Evolutionary conservation across 2,113 vertebrate species (phyloP).

Genomic region (Triplophysa rosa): DNA sequence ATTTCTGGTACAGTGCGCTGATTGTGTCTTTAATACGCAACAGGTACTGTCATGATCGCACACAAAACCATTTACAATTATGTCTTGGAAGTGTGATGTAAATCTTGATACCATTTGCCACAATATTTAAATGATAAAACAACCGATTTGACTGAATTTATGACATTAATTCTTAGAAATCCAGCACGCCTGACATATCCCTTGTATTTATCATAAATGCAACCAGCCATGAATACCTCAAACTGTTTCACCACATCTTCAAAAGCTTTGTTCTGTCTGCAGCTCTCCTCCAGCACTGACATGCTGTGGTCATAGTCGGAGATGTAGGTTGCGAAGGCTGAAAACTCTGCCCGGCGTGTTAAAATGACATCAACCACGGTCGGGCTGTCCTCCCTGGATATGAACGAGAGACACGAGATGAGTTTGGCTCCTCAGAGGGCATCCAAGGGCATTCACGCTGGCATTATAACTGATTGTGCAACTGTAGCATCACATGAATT

Average conservation of each 20-base stretch:
- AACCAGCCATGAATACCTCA: conserved; percentile 74
- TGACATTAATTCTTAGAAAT: too few relatives aligned
- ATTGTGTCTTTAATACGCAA: conserved; percentile 1
- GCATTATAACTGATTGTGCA: conserved; percentile 11
- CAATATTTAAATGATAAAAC: too few relatives aligned
- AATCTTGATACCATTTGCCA: too few relatives aligned
- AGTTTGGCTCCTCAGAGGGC: conserved; percentile 11
- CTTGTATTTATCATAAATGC: neutral
- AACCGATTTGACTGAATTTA: too few relatives aligned
- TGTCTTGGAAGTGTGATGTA: too few relatives aligned
- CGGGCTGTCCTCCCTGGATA: conserved; percentile 84
- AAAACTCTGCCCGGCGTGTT: conserved; percentile 79
- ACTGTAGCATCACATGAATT: neutral
- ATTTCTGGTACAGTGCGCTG: neutral
- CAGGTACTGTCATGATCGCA: neutral
- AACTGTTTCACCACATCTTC: conserved; percentile 78
- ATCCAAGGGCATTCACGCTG: conserved; percentile 32
- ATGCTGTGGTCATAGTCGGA: conserved; percentile 86
- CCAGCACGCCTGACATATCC: too few relatives aligned
- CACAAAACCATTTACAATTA: neutral
- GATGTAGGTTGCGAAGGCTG: conserved; percentile 84
- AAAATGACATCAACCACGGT: conserved; percentile 88
- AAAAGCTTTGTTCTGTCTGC: conserved; percentile 76
- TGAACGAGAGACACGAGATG: conserved; percentile 33
- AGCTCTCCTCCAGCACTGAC: conserved; percentile 82